These are phyloP conservation scores for Fragariocoptes setiger DNA, from an alignment of 1,140 invertebrate species.

Conservation along the genomic window DNA sequence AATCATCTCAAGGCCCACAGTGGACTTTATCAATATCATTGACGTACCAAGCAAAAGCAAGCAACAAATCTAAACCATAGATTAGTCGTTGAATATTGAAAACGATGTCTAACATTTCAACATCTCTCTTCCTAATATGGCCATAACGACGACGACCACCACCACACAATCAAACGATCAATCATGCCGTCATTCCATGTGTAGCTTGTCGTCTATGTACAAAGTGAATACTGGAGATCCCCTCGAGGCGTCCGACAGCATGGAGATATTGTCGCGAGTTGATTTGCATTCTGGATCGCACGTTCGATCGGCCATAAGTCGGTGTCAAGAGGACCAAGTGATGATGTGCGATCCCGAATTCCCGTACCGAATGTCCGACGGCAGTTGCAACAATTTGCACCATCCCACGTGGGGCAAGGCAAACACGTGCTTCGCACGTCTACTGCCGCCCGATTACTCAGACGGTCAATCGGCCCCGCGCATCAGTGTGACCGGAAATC, in stretches of 20 bases:
- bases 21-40: too few species aligned
- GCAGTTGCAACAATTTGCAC: constrained; percentile 42
- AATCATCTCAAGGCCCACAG: too few species aligned
- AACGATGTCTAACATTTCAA: too few species aligned
- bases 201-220: too few species aligned
- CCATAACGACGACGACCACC: too few species aligned
- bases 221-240: too few species aligned
- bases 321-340: constrained; percentile 5
- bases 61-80: too few species aligned
- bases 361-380: constrained; percentile 35
- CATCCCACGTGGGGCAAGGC: constrained; percentile 30
- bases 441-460: constrained; percentile 24
- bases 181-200: too few species aligned
- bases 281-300: constrained; percentile 5
- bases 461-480: constrained; percentile 31
- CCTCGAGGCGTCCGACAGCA: constrained; percentile 5
- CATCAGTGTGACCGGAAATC: constrained; percentile 14
- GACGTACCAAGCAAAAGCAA: too few species aligned
- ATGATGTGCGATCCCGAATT: constrained; percentile 8
- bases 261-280: constrained; percentile 2
- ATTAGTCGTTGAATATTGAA: too few species aligned
- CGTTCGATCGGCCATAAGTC: constrained; percentile 3
- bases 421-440: constrained; percentile 19
- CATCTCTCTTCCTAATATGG: too few species aligned
- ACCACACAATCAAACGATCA: constrained; percentile 2